Evolutionary conservation across 2,113 vertebrate species (phyloP).

Genomic region (Ammospiza caudacuta): DNA sequence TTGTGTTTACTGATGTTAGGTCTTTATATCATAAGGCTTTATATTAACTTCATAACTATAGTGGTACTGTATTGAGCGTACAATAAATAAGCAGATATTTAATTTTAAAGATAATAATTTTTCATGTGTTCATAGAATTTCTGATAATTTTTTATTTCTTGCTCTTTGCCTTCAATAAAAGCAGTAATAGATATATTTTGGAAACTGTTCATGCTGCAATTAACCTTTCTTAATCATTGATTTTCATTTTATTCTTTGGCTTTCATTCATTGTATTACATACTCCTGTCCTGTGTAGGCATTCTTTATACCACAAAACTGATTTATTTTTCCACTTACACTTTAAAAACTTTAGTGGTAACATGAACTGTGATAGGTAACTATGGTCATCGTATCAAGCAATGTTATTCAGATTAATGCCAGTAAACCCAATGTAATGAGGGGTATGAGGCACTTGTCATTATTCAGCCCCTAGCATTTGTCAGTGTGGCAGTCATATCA

Average conservation of each 20-base stretch:
- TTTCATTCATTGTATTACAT: conserved; percentile 4
- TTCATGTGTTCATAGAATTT: conserved; percentile 1
- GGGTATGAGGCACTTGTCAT: not conserved
- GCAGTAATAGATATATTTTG: conserved; percentile 30
- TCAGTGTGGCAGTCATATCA: not conserved
- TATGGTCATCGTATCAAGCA: not conserved
- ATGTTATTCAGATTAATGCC: not conserved
- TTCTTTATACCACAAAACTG: not conserved
- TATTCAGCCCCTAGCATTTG: not conserved
- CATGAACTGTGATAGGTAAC: not conserved
- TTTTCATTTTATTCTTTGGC: conserved; percentile 45
- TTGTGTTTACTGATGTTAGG: not conserved
- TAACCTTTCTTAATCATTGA: conserved; percentile 1
- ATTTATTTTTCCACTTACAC: not conserved
- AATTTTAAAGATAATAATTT: not conserved
- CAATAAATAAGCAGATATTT: not conserved
- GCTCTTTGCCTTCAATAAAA: not conserved
- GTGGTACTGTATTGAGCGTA: not conserved
- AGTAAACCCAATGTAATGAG: not conserved
- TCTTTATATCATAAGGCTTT: not conserved
- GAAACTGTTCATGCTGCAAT: not conserved
- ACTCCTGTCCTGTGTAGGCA: not conserved
- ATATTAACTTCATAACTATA: not conserved
- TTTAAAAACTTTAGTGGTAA: not conserved
- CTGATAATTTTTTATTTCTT: conserved; percentile 24